Evolutionary conservation across 2,888 invertebrate species (phyloP).

Genomic region (Drosophila antonietae): DNA sequence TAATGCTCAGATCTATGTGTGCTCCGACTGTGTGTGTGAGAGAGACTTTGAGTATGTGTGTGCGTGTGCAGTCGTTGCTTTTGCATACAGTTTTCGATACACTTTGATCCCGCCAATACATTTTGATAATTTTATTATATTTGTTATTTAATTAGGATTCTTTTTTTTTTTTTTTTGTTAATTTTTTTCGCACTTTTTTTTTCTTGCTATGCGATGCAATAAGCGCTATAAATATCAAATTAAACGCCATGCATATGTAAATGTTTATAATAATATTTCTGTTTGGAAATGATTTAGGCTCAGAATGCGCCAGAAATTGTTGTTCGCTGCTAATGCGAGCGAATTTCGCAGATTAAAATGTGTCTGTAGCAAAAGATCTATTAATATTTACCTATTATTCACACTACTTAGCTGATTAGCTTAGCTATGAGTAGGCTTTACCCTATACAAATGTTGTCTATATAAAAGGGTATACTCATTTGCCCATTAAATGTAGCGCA

Average conservation of each 20-base stretch:
- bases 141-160: slow-evolving; percentile 52
- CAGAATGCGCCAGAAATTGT: slow-evolving; percentile 27
- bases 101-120: slow-evolving; percentile 80
- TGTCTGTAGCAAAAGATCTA: background rate
- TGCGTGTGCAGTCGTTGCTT: slow-evolving; percentile 34
- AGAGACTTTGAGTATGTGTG: slow-evolving; percentile 6
- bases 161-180: slow-evolving; percentile 48
- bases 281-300: slow-evolving; percentile 22
- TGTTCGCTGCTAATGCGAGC: background rate
- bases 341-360: background rate
- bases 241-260: slow-evolving; percentile 54
- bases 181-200: slow-evolving; percentile 49
- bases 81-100: slow-evolving; percentile 77
- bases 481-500: background rate
- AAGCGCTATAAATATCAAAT: slow-evolving; percentile 79
- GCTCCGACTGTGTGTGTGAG: slow-evolving; percentile 3
- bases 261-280: slow-evolving; percentile 43
- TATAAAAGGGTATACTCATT: background rate
- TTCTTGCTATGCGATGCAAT: slow-evolving; percentile 63
- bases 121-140: slow-evolving; percentile 79
- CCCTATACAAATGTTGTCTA: background rate
- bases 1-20: background rate
- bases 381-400: slow-evolving; percentile 12
- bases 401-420: slow-evolving; percentile 13
- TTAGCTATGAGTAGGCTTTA: slow-evolving; percentile 1